Percentiles rank a stretch among this genome's conserved stretches.
These are phyloP conservation scores for Spicauda simplicius DNA, from an alignment of 2,888 invertebrate species.

Conservation along the genomic window DNA sequence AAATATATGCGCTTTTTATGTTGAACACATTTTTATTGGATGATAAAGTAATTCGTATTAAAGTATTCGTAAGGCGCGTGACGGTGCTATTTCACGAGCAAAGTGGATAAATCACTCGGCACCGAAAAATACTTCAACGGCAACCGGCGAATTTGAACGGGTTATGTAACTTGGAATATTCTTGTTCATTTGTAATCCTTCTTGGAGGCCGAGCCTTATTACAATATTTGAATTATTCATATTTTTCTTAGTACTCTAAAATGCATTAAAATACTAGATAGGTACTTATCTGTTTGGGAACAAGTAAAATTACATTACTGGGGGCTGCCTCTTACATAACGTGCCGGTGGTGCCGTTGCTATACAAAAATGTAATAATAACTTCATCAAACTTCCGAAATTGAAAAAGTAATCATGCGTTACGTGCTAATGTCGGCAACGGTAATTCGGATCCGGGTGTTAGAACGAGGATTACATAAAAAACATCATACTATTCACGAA, in stretches of 20 bases:
- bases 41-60: conserved; percentile 24
- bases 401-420: no score
- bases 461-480: no score
- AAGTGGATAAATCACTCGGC: conserved; percentile 8
- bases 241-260: not conserved
- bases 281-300: not conserved
- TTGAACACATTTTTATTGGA: conserved; percentile 33
- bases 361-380: no score
- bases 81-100: not conserved
- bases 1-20: conserved; percentile 33
- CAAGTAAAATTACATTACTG: not conserved
- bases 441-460: no score
- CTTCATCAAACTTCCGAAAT: no score
- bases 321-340: no score
- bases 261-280: not conserved
- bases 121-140: not conserved
- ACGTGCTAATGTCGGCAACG: no score
- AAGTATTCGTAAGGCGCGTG: conserved; percentile 8
- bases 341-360: no score
- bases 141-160: not conserved
- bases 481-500: no score
- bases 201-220: not conserved
- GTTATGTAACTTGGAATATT: not conserved
- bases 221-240: conserved; percentile 7
- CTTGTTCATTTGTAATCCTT: not conserved